A percentile compares a stretch with the other conserved stretches of the same genome.
Conservation (phyloP, 2,113 vertebrate genomes). For the Phalacrocorax carbo region DNA sequence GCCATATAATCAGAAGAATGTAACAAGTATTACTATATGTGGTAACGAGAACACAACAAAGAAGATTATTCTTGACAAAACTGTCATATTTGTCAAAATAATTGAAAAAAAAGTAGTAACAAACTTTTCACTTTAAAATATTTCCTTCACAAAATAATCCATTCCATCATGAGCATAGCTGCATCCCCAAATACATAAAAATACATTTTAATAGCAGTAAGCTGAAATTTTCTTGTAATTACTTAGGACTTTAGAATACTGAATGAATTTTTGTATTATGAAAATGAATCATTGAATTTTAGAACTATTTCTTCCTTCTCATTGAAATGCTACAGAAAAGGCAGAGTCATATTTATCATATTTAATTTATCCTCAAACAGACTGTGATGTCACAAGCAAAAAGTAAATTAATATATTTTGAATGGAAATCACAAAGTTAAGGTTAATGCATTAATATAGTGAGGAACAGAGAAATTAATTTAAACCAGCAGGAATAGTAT, state of each 20-base stretch:
- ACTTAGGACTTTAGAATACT: neutral
- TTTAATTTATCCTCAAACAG: slow-evolving; percentile 8
- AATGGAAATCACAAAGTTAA: slow-evolving; percentile 39
- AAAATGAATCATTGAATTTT: neutral
- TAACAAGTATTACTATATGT: neutral
- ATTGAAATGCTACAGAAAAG: neutral
- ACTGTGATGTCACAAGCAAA: neutral
- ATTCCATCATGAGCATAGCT: neutral
- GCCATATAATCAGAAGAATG: neutral
- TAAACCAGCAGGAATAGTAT: slow-evolving; percentile 13
- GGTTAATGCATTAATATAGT: slow-evolving; percentile 19
- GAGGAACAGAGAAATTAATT: slow-evolving; percentile 28
- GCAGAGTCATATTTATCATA: neutral
- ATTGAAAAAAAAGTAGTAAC: neutral
- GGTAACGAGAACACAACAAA: neutral
- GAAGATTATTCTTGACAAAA: neutral
- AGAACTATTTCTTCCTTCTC: neutral
- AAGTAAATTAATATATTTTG: slow-evolving; percentile 14
- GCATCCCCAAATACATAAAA: neutral
- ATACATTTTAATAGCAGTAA: neutral
- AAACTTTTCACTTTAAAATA: neutral
- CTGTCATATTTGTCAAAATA: neutral
- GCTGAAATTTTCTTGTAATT: neutral
- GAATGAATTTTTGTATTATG: neutral
- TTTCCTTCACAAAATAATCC: neutral